These are phyloP conservation scores for Gallinago jamesoni DNA, from an alignment of 2,113 vertebrate species.

Conservation along the genomic window DNA sequence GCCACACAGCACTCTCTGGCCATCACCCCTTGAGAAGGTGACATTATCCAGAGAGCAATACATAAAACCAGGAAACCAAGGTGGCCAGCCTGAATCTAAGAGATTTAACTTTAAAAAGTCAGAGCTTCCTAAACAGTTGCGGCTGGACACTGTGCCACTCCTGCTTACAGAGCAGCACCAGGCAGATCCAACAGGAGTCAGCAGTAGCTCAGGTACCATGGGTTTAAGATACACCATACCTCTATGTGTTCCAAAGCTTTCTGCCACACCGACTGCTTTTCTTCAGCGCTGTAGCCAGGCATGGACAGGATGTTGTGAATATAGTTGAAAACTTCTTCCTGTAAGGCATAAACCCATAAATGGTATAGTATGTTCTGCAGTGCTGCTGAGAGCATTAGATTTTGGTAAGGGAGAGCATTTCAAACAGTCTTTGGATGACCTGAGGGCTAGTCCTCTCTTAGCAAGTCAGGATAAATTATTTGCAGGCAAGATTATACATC, in stretches of 20 bases:
- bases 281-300: conserved; percentile 88
- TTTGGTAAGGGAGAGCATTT: not conserved
- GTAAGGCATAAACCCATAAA: conserved; percentile 19
- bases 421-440: not conserved
- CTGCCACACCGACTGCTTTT: conserved; percentile 85
- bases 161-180: not conserved
- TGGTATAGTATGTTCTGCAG: not conserved
- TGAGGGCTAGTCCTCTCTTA: not conserved
- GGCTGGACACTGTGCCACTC: not conserved
- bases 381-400: not conserved
- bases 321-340: conserved; percentile 94
- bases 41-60: not conserved
- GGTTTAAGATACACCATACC: conserved; percentile 66
- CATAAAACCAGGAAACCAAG: not conserved
- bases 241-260: conserved; percentile 86
- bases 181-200: not conserved
- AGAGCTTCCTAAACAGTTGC: not conserved
- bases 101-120: not conserved
- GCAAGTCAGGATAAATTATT: not conserved
- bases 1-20: not conserved
- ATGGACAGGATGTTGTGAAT: conserved; percentile 95
- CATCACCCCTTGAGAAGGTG: not conserved
- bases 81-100: not conserved
- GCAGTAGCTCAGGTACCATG: not conserved
- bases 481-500: not conserved